phyloP scores from a whole-genome alignment of 2,113 vertebrate species.

The Regulus satrapa region DNA sequence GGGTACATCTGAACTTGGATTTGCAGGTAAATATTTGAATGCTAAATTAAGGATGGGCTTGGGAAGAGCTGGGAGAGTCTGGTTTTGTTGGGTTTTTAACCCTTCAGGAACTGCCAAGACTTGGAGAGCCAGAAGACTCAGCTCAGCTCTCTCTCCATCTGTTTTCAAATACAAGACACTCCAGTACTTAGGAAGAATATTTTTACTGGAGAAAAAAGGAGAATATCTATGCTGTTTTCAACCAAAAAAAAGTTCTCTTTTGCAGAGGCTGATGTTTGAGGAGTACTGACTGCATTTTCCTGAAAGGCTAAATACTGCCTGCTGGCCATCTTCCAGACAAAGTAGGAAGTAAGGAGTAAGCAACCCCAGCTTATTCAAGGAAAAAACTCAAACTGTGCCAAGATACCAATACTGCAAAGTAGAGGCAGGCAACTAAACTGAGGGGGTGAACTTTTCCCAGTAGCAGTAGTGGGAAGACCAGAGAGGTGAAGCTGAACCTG shows the following conservation, averaged over 20 bases:
- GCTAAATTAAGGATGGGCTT: background rate
- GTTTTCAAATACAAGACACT: background rate
- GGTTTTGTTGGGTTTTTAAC: background rate
- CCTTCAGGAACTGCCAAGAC: background rate
- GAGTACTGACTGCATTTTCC: background rate
- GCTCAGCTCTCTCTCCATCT: background rate
- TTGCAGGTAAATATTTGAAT: background rate
- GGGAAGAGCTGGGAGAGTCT: background rate
- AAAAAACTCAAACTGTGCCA: background rate
- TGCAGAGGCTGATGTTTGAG: background rate
- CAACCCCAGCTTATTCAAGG: background rate
- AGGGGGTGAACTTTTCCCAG: background rate
- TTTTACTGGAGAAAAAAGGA: background rate
- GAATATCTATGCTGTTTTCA: background rate
- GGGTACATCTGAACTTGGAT: background rate
- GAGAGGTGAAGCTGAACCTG: background rate
- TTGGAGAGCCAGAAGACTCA: background rate
- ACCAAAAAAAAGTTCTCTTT: background rate
- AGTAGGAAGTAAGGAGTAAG: too few relatives aligned
- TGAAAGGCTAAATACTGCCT: background rate
- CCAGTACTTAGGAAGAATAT: background rate
- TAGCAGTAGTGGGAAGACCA: background rate
- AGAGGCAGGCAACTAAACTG: rapidly evolving
- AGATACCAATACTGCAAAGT: background rate
- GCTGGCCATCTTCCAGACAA: rapidly evolving